Conservation (phyloP, 2,888 invertebrate genomes). For the Meteorus cinctellus region DNA sequence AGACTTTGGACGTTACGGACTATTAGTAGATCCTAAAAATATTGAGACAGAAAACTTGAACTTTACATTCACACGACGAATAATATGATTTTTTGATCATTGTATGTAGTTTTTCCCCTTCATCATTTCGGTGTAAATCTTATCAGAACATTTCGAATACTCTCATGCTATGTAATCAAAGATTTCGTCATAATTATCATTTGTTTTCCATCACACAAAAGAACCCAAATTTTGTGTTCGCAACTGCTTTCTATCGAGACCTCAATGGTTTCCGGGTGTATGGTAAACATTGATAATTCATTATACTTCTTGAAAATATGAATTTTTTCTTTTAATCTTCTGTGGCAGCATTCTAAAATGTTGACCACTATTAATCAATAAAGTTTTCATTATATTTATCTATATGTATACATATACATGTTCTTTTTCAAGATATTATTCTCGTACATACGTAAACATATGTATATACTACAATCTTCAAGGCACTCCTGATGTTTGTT, state of each 20-base stretch:
- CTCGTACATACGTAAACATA: slow-evolving; percentile 62
- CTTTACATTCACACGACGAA: neutral
- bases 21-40: neutral
- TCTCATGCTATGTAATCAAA: neutral
- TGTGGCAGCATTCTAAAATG: neutral
- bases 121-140: neutral
- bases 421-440: slow-evolving; percentile 54
- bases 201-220: neutral
- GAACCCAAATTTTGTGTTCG: slow-evolving; percentile 31
- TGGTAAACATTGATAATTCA: neutral
- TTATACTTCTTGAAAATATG: slow-evolving; percentile 26
- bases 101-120: neutral
- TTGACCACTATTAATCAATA: slow-evolving; percentile 7
- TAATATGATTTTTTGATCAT: neutral
- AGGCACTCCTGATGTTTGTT: slow-evolving; percentile 72
- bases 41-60: neutral
- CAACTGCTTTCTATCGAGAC: slow-evolving; percentile 47
- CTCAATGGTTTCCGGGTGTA: neutral
- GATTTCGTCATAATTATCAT: neutral
- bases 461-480: slow-evolving; percentile 70
- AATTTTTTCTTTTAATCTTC: slow-evolving; percentile 26
- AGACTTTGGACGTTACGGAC: slow-evolving; percentile 1
- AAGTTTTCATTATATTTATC: slow-evolving; percentile 44
- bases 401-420: slow-evolving; percentile 54
- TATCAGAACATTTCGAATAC: neutral